Evolutionary conservation across 2,797 vertebrate genomes (phyloP).

Genomic region (Bradypodion ventrale): DNA sequence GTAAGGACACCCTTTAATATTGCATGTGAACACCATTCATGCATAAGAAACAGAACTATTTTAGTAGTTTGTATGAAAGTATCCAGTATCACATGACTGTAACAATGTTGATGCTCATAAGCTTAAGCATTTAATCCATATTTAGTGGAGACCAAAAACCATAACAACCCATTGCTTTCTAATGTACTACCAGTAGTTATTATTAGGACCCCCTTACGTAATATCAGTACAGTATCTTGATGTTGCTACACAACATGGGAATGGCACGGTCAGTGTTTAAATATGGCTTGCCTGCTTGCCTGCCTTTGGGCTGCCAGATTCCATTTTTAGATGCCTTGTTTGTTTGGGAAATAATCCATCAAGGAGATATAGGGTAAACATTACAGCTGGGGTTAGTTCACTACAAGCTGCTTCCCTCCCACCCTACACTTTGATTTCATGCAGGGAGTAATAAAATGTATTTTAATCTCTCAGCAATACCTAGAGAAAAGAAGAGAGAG

Average conservation of each 20-base stretch:
- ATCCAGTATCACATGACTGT: neutral
- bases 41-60: no score
- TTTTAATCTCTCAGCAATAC: neutral
- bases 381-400: neutral
- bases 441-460: conserved; percentile 21
- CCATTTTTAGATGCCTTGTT: conserved; percentile 2
- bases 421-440: neutral
- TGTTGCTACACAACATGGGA: neutral
- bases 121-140: neutral
- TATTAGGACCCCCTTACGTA: no score
- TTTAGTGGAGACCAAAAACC: neutral
- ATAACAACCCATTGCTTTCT: neutral
- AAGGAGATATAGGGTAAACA: neutral
- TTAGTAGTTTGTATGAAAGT: neutral
- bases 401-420: neutral
- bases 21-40: no score
- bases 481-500: neutral
- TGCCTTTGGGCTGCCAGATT: neutral
- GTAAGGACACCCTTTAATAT: no score
- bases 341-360: conserved; percentile 18
- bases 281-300: neutral
- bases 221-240: neutral
- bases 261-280: neutral
- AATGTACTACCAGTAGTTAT: no score
- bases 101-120: neutral